These are phyloP conservation scores for Chaenogobius annularis DNA, from an alignment of 2,113 vertebrate genomes.

Conservation along the genomic window DNA sequence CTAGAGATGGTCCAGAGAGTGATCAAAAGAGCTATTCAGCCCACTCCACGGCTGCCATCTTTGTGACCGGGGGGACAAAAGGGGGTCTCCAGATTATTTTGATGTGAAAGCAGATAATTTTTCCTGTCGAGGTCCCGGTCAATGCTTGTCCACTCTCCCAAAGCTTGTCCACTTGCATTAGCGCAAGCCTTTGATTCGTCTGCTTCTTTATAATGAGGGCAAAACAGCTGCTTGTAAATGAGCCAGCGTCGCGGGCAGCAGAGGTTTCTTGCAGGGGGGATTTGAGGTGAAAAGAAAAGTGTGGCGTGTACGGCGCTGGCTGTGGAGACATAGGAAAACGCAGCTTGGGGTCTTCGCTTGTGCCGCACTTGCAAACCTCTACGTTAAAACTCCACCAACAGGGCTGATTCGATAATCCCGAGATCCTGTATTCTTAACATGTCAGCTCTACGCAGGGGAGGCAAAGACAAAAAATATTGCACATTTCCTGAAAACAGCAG, in stretches of 20 bases:
- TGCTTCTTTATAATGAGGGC: conserved; percentile 83
- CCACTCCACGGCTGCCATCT: conserved; percentile 54
- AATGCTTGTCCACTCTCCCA: conserved; percentile 84
- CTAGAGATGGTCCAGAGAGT: conserved; percentile 44
- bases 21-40: conserved; percentile 73
- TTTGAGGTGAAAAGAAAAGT: conserved; percentile 80
- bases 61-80: conserved; percentile 66
- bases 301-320: conserved; percentile 80
- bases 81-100: conserved; percentile 72
- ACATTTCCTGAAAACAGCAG: conserved; percentile 70
- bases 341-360: conserved; percentile 78
- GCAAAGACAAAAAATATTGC: conserved; percentile 67
- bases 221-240: conserved; percentile 94
- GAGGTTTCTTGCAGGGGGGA: conserved; percentile 89
- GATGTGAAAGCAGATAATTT: conserved; percentile 79
- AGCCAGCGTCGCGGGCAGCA: conserved; percentile 82
- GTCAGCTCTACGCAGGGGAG: conserved; percentile 69
- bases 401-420: conserved; percentile 81
- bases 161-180: conserved; percentile 85
- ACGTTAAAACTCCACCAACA: conserved; percentile 79
- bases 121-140: conserved; percentile 75
- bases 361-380: conserved; percentile 39
- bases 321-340: conserved; percentile 78
- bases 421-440: conserved; percentile 80
- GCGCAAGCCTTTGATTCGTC: conserved; percentile 81